phyloP scores from a whole-genome alignment of 2,797 vertebrate genomes.

The Cyprinella venusta region DNA sequence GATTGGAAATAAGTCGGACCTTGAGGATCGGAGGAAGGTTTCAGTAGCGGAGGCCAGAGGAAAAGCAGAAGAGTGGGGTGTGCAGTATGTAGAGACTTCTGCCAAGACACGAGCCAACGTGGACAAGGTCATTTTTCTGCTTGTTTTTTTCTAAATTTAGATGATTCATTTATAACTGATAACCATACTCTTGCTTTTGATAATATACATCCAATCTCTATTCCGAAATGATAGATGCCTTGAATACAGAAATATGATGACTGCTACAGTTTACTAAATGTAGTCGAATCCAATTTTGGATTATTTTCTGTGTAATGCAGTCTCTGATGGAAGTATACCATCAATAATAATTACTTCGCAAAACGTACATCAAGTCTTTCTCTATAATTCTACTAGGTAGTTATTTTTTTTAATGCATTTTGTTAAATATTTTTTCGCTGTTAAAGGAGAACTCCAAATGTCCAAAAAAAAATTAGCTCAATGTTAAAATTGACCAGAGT shows the following conservation, averaged over 20 bases:
- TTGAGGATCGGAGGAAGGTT: conserved; percentile 95
- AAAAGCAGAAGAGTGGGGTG: conserved; percentile 93
- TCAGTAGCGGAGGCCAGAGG: conserved; percentile 88
- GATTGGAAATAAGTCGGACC: conserved; percentile 96
- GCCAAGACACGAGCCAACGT: conserved; percentile 98
- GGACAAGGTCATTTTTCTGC: conserved; percentile 85
- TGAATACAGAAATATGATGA: too few relatives aligned
- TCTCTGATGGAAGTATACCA: background rate
- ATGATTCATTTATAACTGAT: background rate
- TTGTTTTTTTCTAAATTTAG: background rate
- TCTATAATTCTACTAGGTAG: background rate
- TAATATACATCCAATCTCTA: background rate
- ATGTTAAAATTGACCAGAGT: too few relatives aligned
- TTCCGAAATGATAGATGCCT: background rate
- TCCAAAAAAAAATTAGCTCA: too few relatives aligned
- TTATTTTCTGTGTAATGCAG: background rate
- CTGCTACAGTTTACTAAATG: background rate
- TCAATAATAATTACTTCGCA: background rate
- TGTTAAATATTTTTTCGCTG: background rate
- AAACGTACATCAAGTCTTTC: background rate
- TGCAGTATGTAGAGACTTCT: conserved; percentile 96
- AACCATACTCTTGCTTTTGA: background rate
- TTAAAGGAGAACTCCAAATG: too few relatives aligned
- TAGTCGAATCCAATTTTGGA: background rate
- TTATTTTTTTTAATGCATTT: background rate